Evolutionary conservation across 2,888 invertebrate genomes (phyloP).

Genomic region (Notodonta ziczac): DNA sequence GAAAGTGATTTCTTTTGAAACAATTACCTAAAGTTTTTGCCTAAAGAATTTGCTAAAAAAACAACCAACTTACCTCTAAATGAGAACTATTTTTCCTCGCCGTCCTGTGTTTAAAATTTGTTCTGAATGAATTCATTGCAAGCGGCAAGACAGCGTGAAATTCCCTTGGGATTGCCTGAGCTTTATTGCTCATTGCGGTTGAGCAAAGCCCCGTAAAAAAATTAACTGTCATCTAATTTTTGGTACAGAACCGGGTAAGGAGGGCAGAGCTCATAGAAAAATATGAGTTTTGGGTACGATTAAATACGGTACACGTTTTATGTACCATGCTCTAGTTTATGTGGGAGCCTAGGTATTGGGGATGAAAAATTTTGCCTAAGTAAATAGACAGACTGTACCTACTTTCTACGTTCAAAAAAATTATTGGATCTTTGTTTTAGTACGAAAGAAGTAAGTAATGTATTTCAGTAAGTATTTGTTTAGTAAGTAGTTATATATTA

Average conservation of each 20-base stretch:
- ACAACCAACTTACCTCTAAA: background rate
- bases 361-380: background rate
- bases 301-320: constrained; percentile 27
- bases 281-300: constrained; percentile 26
- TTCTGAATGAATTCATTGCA: constrained; percentile 50
- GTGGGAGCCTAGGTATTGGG: constrained; percentile 9
- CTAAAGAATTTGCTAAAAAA: too few species aligned
- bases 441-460: background rate
- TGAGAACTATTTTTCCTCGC: constrained; percentile 15
- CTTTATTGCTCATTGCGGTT: constrained; percentile 48
- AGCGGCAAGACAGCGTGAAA: constrained; percentile 44
- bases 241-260: constrained; percentile 21
- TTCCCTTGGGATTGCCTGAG: constrained; percentile 39
- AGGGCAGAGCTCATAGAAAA: constrained; percentile 27
- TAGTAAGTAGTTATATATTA: background rate
- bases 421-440: background rate
- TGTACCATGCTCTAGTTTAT: constrained; percentile 20
- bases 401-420: background rate
- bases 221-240: constrained; percentile 41
- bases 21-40: too few species aligned
- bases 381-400: background rate
- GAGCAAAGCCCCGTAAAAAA: constrained; percentile 40
- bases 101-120: constrained; percentile 43
- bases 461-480: background rate
- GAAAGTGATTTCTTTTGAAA: too few species aligned